A percentile compares a stretch with the other conserved stretches of the same genome.
Conservation (phyloP, 1,140 invertebrate species). For the Dendrolimus punctatus region DNA sequence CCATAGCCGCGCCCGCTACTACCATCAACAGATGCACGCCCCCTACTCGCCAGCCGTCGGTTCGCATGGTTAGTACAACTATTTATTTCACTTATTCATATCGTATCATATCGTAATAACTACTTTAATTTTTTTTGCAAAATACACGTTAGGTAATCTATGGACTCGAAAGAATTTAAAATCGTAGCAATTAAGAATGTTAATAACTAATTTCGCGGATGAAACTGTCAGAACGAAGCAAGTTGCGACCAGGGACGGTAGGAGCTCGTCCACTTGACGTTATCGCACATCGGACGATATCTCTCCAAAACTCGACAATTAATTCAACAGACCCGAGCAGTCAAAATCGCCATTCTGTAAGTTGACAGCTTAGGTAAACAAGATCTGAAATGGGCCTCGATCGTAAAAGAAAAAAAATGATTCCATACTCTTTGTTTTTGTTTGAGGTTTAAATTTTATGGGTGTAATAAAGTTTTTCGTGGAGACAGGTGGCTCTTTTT, state of each 20-base stretch:
- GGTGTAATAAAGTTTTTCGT: slow-evolving; percentile 68
- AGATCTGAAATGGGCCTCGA: slow-evolving; percentile 61
- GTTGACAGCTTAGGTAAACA: slow-evolving; percentile 71
- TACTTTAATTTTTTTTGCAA: slow-evolving; percentile 17
- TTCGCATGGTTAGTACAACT: slow-evolving; percentile 57
- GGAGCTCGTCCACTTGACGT: slow-evolving; percentile 32
- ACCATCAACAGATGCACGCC: slow-evolving; percentile 70
- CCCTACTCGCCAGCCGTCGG: slow-evolving; percentile 66
- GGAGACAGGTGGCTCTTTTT: slow-evolving; percentile 70
- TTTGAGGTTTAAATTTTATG: slow-evolving; percentile 70
- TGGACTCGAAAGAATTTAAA: slow-evolving; percentile 22
- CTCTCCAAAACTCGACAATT: slow-evolving; percentile 62
- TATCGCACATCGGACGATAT: slow-evolving; percentile 64
- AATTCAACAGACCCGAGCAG: slow-evolving; percentile 57
- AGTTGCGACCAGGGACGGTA: slow-evolving; percentile 40
- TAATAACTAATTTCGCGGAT: slow-evolving; percentile 32
- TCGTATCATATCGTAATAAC: neutral
- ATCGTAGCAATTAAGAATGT: slow-evolving; percentile 44
- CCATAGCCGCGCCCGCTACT: slow-evolving; percentile 66
- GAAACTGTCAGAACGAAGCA: slow-evolving; percentile 50
- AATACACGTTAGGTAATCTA: neutral
- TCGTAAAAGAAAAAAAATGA: slow-evolving; percentile 56
- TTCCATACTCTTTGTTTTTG: slow-evolving; percentile 59
- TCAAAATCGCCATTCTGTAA: slow-evolving; percentile 68
- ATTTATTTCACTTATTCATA: neutral